Conservation (phyloP, 2,113 vertebrate species). For the Tenrec ecaudatus region DNA sequence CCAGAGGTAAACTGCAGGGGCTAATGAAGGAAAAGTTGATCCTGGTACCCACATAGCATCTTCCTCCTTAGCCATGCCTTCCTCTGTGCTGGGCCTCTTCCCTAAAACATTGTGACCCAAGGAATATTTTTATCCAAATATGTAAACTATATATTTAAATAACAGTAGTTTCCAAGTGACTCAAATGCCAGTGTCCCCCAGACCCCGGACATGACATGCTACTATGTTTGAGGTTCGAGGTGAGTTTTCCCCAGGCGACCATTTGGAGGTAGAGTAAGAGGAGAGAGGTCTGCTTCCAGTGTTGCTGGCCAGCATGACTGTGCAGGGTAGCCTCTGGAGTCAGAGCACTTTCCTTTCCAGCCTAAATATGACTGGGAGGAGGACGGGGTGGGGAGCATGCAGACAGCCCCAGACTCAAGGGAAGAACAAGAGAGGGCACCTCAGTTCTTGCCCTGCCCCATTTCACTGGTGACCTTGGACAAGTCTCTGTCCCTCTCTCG, state of each 20-base stretch:
- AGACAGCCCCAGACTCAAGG: not conserved
- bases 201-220: not conserved
- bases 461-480: not conserved
- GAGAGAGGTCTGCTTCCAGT: not conserved
- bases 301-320: not conserved
- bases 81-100: not conserved
- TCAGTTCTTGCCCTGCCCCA: not conserved
- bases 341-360: not conserved
- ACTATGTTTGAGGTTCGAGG: not conserved
- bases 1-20: not conserved
- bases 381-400: no score
- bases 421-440: not conserved
- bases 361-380: not conserved
- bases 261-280: not conserved
- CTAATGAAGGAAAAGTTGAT: not conserved
- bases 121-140: no score
- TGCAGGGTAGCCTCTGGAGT: not conserved
- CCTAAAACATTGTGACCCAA: not conserved
- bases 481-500: rapidly evolving
- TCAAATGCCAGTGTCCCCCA: not conserved
- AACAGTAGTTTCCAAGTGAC: not conserved
- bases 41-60: not conserved
- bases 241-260: not conserved
- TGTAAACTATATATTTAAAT: not conserved
- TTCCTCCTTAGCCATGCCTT: not conserved